Evolutionary conservation across 1,140 invertebrate species (phyloP), one percentile per base, ranked within the genome.

Genomic region (Apis florea): DNA sequence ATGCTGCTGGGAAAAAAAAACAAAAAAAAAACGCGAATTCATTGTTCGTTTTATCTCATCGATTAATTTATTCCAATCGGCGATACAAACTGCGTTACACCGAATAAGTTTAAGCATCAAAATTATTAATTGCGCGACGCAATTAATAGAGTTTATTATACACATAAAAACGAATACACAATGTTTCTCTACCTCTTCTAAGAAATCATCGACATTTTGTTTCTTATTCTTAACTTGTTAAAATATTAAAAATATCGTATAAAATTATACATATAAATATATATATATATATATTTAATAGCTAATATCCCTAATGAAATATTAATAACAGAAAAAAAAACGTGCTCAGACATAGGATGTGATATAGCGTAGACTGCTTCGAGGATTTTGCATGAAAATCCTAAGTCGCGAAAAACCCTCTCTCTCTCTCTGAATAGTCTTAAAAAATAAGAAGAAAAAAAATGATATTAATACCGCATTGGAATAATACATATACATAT

Each of bases 341-440:
- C 85, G 79, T 92, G 90, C 92, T 93, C 91, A 91, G 91, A 92
- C 85, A 92, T 93, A 93, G 92, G 89, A 92, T 93, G 91, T 92
- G 91, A 93, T 93, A 92, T 93, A 93, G 92, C 87, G 86, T 92
- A 93, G 90, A 89, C 84, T 89, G 89, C 88, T 91, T 92, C 85
- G 86, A 84, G 88, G 89, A 90, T 91, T 92, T 91, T 90, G 87
- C 85, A 91, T 91, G 87, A 90, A 90, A 89, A 91, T 91, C 90
- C 90, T 82, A 71, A 91, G 68, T 84, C 77, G 84, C 87, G 68
- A 88, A 40, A 40, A 40, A 88, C 53, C 53, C 83, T 83, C 82
- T 88, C 56, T 79, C 24, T 61, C 9, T 59, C 54, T 74, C 53
- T 58, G 40, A 49, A 69, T 63, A 68, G 24, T 19, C 24, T 47